phyloP scores from a whole-genome alignment of 2,888 invertebrate species.

The Panzeria rudis region DNA sequence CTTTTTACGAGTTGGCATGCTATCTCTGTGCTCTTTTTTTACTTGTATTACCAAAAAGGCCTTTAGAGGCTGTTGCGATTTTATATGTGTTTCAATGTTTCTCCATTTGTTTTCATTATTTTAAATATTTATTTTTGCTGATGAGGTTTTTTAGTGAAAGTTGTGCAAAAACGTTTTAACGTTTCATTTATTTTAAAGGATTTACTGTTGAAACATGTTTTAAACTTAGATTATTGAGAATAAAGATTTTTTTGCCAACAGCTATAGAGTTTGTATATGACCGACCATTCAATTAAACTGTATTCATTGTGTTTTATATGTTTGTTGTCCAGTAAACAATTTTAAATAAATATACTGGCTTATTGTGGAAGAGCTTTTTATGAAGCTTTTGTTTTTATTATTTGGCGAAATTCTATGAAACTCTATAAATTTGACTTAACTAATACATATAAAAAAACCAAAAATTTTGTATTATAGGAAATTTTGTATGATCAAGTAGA shows the following conservation, averaged over 20 bases:
- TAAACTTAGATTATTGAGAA: slow-evolving; percentile 70
- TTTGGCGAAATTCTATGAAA: background rate
- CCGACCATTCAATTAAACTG: slow-evolving; percentile 14
- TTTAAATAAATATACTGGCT: slow-evolving; percentile 9
- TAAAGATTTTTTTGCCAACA: slow-evolving; percentile 47
- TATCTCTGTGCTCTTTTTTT: background rate
- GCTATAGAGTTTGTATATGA: slow-evolving; percentile 21
- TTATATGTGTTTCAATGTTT: background rate
- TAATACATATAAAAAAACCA: background rate
- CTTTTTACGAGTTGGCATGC: background rate
- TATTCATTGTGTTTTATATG: slow-evolving; percentile 2
- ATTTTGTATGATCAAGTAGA: no score
- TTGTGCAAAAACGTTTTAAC: background rate
- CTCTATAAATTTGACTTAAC: background rate
- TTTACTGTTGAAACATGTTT: slow-evolving; percentile 61
- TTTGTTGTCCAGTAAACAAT: slow-evolving; percentile 16
- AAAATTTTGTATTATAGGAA: background rate
- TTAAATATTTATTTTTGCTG: slow-evolving; percentile 20
- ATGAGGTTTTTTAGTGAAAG: slow-evolving; percentile 26
- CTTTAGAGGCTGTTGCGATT: background rate
- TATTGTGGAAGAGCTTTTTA: slow-evolving; percentile 4
- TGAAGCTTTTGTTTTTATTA: background rate
- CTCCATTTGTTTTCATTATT: slow-evolving; percentile 40
- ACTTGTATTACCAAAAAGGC: background rate
- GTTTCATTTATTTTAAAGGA: slow-evolving; percentile 72